Evolutionary conservation across 2,888 invertebrate genomes (phyloP).

Genomic region (Ophion ellenae): DNA sequence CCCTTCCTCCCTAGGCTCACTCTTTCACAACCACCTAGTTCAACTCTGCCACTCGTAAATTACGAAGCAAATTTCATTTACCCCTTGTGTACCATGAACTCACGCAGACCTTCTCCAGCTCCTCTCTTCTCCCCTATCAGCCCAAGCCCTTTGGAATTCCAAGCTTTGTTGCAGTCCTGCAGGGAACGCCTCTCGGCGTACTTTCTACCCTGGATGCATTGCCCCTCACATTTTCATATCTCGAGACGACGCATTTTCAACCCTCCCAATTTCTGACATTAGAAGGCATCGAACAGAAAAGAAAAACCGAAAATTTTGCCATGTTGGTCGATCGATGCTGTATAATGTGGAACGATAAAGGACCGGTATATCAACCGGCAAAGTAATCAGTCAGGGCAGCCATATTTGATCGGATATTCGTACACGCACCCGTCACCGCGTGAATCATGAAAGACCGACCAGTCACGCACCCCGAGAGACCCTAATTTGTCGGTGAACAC

Average conservation of each 20-base stretch:
- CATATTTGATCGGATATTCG: conserved; percentile 54
- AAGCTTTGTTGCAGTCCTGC: not conserved
- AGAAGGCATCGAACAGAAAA: not conserved
- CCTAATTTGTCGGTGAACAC: conserved; percentile 16
- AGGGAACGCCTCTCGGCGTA: not conserved
- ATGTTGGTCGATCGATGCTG: not conserved
- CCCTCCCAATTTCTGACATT: not conserved
- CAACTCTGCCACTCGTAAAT: conserved; percentile 72
- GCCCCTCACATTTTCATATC: not conserved
- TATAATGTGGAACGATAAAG: conserved; percentile 14
- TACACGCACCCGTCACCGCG: conserved; percentile 45
- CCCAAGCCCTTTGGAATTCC: conserved; percentile 45
- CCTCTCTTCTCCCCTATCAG: conserved; percentile 13
- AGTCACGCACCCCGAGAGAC: conserved; percentile 67
- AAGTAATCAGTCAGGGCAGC: conserved; percentile 60
- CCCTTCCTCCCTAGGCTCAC: conserved; percentile 1
- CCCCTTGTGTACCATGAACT: conserved; percentile 63
- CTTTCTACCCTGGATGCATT: not conserved
- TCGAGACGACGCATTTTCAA: not conserved
- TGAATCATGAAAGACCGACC: conserved; percentile 32
- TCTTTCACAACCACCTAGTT: conserved; percentile 3
- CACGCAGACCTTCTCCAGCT: conserved; percentile 17
- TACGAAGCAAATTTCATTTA: conserved; percentile 78
- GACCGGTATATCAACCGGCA: conserved; percentile 38
- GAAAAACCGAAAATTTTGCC: not conserved